Evolutionary conservation across 2,888 invertebrate species (phyloP), one percentile per base, ranked within the genome.

Genomic region (Lasioglossum malachurum): DNA sequence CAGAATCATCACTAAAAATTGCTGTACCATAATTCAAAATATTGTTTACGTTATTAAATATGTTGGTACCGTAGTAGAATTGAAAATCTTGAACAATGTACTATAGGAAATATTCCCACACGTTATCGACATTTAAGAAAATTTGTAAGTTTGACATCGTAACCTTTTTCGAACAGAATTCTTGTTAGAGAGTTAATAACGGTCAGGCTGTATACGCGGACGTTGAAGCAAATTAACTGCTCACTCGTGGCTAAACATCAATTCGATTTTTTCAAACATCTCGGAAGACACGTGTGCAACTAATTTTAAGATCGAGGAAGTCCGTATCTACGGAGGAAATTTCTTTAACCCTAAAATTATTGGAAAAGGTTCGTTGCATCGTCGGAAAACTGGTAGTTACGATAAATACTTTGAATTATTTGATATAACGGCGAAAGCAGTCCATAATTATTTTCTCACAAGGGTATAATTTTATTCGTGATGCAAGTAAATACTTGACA

Each of bases 121-220:
- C 23, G 31, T 64, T 49, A 82, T 82, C 53, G 57, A 23, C n/a
- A 41, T 57, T 57, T 46, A 23, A n/a, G 44, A 19, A 57, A 77
- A 77, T 82, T 64, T 27, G 57, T 46, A 67, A 67, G 41, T 76
- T 76, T 27, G 23, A 14, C 53, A 69, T 53, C 67, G 31, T 67
- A 73, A 77, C 76, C 82, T 46, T 74, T 74, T 82, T 84, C 60
- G 69, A 49, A 74, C n/a, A 35, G 60, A 74, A 49, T 79, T 76
- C 85, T 85, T 73, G 75, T 85, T 85, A 79, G 75, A 72, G 77
- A 79, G 67, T 75, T 83, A 85, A 85, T 79, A 85, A 85, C 67
- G 84, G 64, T 75, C 85, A 69, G 74, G 23, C 35, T n/a, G 38
- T 38, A 10, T 35, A 73, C 76, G 67, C 35, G 23, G 69, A 72